Base-by-base conservation (phyloP, 1,140 invertebrate genomes). In the Sitodiplosis mosellana region DNA sequence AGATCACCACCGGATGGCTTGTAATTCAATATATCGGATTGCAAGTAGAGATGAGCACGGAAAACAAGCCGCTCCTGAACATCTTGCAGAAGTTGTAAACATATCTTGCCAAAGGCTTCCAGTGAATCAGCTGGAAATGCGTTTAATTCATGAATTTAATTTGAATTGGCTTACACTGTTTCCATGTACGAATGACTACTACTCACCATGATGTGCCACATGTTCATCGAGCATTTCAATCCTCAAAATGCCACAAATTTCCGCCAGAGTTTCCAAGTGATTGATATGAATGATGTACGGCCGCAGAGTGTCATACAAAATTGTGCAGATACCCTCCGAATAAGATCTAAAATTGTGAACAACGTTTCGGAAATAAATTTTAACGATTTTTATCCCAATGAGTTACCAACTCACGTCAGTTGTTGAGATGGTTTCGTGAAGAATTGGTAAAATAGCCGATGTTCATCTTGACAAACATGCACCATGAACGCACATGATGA, bases 1-100 rank as follows among this genome's bases (percentile, higher is more conserved):
- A 99, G 69, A 69, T 99, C 95, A 0, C 94, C 94, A 14, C 84
- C 76, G 14, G 89, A 90, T 10, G 94, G 87, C 52, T 82, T 78
- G 61, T 89, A 92, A 49, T 80, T 77, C 20, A 86, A 66, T 53
- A 99, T 90, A 66, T 99, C 94, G 2, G 83, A 80, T 48, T 86
- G 78, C 41, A 98, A 76, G 64, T 95, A 98, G 46, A 97, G 78
- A 69, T 96, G 87, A 2, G 91, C 87, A 43, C 94, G 73, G 62
- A 96, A 99, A 8, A 98, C 93, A 10, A 99, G 74, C 52, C 95
- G 68, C 61, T 99, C 95, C 61, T 97, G 92, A 10, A 91, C 86
- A 72, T 99, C 96, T 63, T 94, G 87, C 45, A 98, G 67, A 45
- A 99, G 69, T 57, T 96, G 89, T 17, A 78, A 70, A 46, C 88